A percentile compares a stretch with the other conserved stretches of the same genome.
Evolutionary conservation across 2,797 vertebrate genomes (phyloP).

Genomic region (Poecilia wingei): DNA sequence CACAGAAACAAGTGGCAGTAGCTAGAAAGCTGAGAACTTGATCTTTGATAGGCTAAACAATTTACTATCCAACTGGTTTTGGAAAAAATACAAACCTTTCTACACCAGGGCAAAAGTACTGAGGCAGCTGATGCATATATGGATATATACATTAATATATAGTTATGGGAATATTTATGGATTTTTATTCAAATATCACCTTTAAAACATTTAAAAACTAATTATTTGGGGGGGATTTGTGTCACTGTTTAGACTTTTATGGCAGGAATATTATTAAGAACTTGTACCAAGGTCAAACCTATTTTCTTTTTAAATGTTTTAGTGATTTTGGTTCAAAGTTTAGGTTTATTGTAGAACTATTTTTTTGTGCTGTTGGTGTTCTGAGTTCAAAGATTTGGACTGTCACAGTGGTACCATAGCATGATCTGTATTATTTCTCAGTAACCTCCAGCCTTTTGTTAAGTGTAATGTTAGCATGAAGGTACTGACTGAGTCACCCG

Average conservation of each 20-base stretch:
- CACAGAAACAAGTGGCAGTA: neutral
- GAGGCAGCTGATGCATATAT: neutral
- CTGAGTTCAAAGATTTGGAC: neutral
- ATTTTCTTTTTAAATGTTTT: neutral
- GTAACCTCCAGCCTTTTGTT: neutral
- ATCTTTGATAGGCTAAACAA: neutral
- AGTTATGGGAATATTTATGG: neutral
- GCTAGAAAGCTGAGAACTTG: neutral
- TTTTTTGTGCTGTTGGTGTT: neutral
- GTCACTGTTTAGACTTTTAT: neutral
- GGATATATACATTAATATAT: neutral
- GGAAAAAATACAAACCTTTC: no score
- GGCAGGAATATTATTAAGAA: neutral
- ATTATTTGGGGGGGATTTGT: neutral
- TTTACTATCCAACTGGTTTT: neutral
- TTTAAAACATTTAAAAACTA: neutral
- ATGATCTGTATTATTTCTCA: neutral
- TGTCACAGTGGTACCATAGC: neutral
- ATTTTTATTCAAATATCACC: neutral
- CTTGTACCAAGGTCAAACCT: no score
- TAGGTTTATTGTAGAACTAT: neutral
- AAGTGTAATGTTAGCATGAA: conserved; percentile 47
- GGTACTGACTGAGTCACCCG: conserved; percentile 38
- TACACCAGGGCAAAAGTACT: neutral
- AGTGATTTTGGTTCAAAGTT: neutral